Evolutionary conservation across 2,888 invertebrate genomes (phyloP), one percentile per base, ranked within the genome.

Genomic region (Blera fallax): DNA sequence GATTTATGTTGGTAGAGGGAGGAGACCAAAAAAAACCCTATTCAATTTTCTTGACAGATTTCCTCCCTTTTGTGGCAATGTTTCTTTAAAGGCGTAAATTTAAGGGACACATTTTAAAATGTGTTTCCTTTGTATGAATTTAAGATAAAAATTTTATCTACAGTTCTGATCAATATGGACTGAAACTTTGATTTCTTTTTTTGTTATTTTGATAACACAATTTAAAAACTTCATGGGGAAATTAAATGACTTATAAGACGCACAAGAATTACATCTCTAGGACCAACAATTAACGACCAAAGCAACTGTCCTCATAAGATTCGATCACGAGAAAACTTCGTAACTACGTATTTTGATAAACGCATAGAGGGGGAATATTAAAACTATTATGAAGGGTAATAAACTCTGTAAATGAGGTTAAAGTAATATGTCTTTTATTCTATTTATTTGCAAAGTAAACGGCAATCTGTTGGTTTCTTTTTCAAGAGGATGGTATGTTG

Each of bases 21-120:
- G 5, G 10, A 11, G 24, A 11, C 34, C 18, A 24, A 16, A 56
- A 34, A 29, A 8, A 43, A 37, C 29, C 50, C 21, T 45, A 60
- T 82, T 82, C 50, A 77, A 77, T 82, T 58, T 60, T 45, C 34
- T 37, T 64, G 27, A 67, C 69, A 70, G 50, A 76, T 69, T 70
- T 70, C 24, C 54, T 62, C 62, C 69, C 24, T 43, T 37, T 37
- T 16, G 45, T 10, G 40, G 8, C 18, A 10, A 8, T 16, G 24
- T 14, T 45, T 69, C 43, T 56, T 70, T 29, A 43, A 73, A 52
- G 29, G 40, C 50, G 50, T 16, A 10, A 24, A 52, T 43, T 62
- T 21, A 29, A 73, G 10, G 29, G 21, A 16, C 24, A 24, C 45
- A 24, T 14, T 29, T 54, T 7, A 3, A 14, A 37, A 6, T n/a